Conservation (phyloP, 2,888 invertebrate genomes). For the Laspeyria flexula region DNA sequence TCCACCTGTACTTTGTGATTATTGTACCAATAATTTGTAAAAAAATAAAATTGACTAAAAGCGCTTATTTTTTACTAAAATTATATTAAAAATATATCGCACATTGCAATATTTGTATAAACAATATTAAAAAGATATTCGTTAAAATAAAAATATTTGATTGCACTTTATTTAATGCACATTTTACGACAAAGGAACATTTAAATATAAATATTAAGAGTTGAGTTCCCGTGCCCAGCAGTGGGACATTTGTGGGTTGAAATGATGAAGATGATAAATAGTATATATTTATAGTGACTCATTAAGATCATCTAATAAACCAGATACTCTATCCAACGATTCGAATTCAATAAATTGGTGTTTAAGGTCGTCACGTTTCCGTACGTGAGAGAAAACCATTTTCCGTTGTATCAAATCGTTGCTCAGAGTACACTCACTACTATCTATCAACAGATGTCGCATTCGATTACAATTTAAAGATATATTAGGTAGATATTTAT, state of each 20-base stretch:
- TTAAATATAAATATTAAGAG: not conserved
- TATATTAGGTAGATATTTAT: not conserved
- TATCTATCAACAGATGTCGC: too few relatives aligned
- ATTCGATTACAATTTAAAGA: too few relatives aligned
- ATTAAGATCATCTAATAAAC: too few relatives aligned
- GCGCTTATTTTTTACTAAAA: not conserved
- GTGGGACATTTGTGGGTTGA: too few relatives aligned
- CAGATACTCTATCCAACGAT: too few relatives aligned
- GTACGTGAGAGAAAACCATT: not conserved
- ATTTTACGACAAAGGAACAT: conserved; percentile 30
- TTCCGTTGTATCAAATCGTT: too few relatives aligned
- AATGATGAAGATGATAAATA: too few relatives aligned
- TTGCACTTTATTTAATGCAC: conserved; percentile 44
- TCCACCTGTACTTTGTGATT: not conserved
- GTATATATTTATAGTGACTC: too few relatives aligned
- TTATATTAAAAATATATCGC: conserved; percentile 1
- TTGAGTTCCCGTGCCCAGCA: too few relatives aligned
- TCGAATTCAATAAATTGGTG: too few relatives aligned
- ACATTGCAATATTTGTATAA: not conserved
- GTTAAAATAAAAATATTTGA: conserved; percentile 8
- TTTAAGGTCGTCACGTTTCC: too few relatives aligned
- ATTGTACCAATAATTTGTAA: not conserved
- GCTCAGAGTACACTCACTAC: too few relatives aligned
- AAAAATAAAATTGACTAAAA: not conserved
- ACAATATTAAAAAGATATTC: conserved; percentile 4